A percentile compares a stretch with the other conserved stretches of the same genome.
These are phyloP conservation scores for Pholis gunnellus DNA, from an alignment of 2,113 vertebrate genomes.

Conservation along the genomic window DNA sequence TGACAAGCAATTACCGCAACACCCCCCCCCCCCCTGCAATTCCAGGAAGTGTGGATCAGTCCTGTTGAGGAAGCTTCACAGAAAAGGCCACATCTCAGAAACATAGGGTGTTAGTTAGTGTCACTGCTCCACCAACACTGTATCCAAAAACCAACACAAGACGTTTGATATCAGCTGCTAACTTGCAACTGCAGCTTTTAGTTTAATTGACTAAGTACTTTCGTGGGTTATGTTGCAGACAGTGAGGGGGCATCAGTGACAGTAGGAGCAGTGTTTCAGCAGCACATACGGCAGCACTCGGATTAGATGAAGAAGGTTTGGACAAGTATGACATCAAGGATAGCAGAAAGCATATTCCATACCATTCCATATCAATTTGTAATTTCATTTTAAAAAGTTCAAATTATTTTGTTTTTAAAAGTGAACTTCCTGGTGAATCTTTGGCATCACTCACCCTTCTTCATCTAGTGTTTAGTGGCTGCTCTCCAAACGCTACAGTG, in stretches of 20 bases:
- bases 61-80: constrained; percentile 66
- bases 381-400: not conserved
- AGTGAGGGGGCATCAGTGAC: constrained; percentile 58
- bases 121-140: constrained; percentile 55
- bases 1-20: constrained; percentile 70
- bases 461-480: constrained; percentile 52
- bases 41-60: constrained; percentile 70
- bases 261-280: constrained; percentile 43
- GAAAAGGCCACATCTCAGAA: constrained; percentile 61
- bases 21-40: constrained; percentile 48
- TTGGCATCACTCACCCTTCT: constrained; percentile 59
- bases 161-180: not conserved
- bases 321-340: constrained; percentile 46
- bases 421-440: constrained; percentile 42
- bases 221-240: constrained; percentile 40
- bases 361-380: not conserved
- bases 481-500: constrained; percentile 57
- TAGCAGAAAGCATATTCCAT: constrained; percentile 23
- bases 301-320: constrained; percentile 44
- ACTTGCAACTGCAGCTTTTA: not conserved
- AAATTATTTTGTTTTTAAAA: not conserved
- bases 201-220: not conserved
- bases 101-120: constrained; percentile 61
- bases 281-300: constrained; percentile 46
- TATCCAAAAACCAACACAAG: constrained; percentile 19